A percentile compares a stretch with the other conserved stretches of the same genome.
Conservation (phyloP, 2,888 invertebrate species). For the Leptinotarsa tumamoca region DNA sequence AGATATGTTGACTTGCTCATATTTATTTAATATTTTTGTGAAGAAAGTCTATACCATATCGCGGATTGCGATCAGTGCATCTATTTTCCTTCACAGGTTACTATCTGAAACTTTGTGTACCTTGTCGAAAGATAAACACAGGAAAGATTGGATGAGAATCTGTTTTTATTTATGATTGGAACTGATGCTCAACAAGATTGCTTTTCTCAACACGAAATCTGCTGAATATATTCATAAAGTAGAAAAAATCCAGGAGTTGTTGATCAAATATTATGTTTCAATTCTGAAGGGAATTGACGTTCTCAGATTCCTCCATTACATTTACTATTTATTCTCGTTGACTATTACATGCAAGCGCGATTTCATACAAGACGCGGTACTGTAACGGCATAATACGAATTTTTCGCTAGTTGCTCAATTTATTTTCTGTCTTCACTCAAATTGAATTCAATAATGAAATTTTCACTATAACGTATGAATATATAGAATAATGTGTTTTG, state of each 20-base stretch:
- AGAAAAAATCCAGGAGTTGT: neutral
- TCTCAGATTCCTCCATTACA: too few relatives aligned
- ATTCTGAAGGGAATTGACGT: too few relatives aligned
- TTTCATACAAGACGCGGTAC: too few relatives aligned
- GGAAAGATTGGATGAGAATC: conserved; percentile 5
- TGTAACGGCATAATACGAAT: too few relatives aligned
- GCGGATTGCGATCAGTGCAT: neutral
- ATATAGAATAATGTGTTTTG: too few relatives aligned
- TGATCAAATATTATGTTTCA: conserved; percentile 1
- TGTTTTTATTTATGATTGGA: conserved; percentile 17
- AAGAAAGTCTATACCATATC: neutral
- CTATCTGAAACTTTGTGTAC: neutral
- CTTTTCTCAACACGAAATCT: neutral
- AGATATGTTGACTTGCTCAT: neutral
- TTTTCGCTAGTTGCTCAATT: too few relatives aligned
- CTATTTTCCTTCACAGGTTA: neutral
- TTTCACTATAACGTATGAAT: too few relatives aligned
- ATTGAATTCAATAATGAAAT: too few relatives aligned
- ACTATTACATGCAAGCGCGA: too few relatives aligned
- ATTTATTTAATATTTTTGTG: neutral
- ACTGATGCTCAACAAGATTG: conserved; percentile 1
- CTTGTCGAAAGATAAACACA: conserved; percentile 13
- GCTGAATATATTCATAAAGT: neutral
- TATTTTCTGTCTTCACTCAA: too few relatives aligned
- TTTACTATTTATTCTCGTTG: too few relatives aligned